Conservation (phyloP, 2,888 invertebrate species). For the Crocallis elinguaria region DNA sequence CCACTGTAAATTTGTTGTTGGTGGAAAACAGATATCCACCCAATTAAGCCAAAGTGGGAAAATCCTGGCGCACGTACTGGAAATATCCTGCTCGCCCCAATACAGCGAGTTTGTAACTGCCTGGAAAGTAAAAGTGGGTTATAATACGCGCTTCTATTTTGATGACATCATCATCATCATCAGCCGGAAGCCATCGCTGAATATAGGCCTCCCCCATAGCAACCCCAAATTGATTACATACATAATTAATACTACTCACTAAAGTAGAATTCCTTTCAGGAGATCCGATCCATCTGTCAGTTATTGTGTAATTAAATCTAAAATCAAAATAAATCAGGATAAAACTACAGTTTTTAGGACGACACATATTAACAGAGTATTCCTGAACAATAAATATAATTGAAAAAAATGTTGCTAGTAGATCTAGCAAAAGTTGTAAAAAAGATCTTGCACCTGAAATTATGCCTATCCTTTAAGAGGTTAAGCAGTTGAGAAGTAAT, state of each 20-base stretch:
- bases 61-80: conserved; percentile 67
- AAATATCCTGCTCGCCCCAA: conserved; percentile 73
- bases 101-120: conserved; percentile 68
- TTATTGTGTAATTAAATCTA: conserved; percentile 73
- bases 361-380: no score
- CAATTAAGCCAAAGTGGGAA: conserved; percentile 70
- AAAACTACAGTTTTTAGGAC: no score
- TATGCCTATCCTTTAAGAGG: conserved; percentile 62
- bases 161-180: no score
- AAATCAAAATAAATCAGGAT: no score
- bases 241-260: conserved; percentile 46
- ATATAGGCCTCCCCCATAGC: no score
- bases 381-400: no score
- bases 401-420: no score
- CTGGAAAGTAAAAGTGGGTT: conserved; percentile 43
- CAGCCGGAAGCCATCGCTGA: no score
- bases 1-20: conserved; percentile 65
- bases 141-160: neutral
- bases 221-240: neutral
- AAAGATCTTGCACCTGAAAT: conserved; percentile 59
- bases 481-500: conserved; percentile 61
- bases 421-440: no score
- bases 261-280: conserved; percentile 66
- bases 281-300: conserved; percentile 71
- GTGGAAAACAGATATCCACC: conserved; percentile 72